Conservation (phyloP, 2,888 invertebrate species). For the Lasioglossum lativentre region DNA sequence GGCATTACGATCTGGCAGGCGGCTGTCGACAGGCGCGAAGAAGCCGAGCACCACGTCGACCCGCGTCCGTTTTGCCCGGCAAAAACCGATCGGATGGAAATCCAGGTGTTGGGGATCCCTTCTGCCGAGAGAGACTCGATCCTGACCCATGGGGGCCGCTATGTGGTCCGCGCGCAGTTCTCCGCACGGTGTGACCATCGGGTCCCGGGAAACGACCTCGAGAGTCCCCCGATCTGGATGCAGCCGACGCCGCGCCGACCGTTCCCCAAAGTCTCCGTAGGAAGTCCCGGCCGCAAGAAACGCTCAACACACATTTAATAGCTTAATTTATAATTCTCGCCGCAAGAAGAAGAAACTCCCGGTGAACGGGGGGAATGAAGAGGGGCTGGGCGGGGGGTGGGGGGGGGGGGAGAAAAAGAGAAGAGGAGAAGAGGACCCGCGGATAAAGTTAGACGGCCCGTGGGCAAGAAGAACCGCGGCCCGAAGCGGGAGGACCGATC, state of each 20-base stretch:
- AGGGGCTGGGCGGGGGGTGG: neutral
- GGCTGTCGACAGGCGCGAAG: slow-evolving; percentile 70
- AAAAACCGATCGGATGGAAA: slow-evolving; percentile 59
- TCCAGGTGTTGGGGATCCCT: slow-evolving; percentile 70
- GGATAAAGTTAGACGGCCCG: slow-evolving; percentile 40
- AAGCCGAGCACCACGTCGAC: slow-evolving; percentile 47
- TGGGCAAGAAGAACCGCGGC: slow-evolving; percentile 57
- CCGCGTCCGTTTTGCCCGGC: slow-evolving; percentile 37
- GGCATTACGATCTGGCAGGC: slow-evolving; percentile 56
- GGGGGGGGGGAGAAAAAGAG: slow-evolving; percentile 16
- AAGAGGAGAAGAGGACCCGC: slow-evolving; percentile 36
- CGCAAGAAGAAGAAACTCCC: slow-evolving; percentile 66
- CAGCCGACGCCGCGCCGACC: slow-evolving; percentile 40
- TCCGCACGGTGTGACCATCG: slow-evolving; percentile 48
- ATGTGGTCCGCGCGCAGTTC: neutral
- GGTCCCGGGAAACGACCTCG: slow-evolving; percentile 46
- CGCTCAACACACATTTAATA: slow-evolving; percentile 80
- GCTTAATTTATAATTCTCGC: slow-evolving; percentile 83
- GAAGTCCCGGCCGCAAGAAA: slow-evolving; percentile 65
- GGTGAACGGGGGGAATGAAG: slow-evolving; percentile 23
- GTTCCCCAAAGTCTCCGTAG: slow-evolving; percentile 59
- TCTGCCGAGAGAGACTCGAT: slow-evolving; percentile 20
- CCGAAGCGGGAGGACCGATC: slow-evolving; percentile 28
- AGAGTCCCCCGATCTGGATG: slow-evolving; percentile 52
- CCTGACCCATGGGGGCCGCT: slow-evolving; percentile 44